Evolutionary conservation across 2,113 vertebrate species (phyloP), one percentile per base, ranked within the genome.

Genomic region (Numida meleagris): DNA sequence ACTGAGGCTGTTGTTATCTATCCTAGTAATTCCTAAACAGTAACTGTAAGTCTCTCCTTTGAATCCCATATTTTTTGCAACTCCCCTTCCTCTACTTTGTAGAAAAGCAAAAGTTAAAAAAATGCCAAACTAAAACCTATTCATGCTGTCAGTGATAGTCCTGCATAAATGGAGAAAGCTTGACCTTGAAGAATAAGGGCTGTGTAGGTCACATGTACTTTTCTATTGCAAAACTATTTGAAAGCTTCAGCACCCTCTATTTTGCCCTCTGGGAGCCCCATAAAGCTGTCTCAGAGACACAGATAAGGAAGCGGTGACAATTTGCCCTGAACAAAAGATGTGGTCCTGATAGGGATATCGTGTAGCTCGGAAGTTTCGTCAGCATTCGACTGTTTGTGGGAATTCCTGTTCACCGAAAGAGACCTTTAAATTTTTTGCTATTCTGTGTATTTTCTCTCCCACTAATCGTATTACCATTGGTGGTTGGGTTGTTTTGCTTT

Each of bases 241-340:
- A 83, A 80, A 91, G 2, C 8, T 42, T 92, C 77, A 38, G 18
- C 59, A 36, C 67, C 36, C 3, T 20, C 12, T 51, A 29, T 36
- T 80, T 62, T 43, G 10, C 7, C 15, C 29, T 73, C 67, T 62
- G n/a, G 75, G 72, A 48, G 31, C 4, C 31, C 40, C 0, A 0
- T 33, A 88, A 88, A 94, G 51, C 74, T 88, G 29, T 34, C 48
- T 51, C 71, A 95, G 53, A 82, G 45, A 67, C 50, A 48, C 33
- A 46, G 50, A 59, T 34, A 45, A 63, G 87, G 45, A 80, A 57
- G 23, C n/a, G 23, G 67, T 36, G 72, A 19, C 33, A 95, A 53
- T 86, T 80, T 90, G 58, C 36, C 79, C 76, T 79, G 71, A 93
- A 90, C 45, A 73, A 66, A 87, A 94, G 86, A 94, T 96, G 86